These are phyloP conservation scores for Hypercompe scribonia DNA, from an alignment of 2,888 invertebrate species.

Conservation along the genomic window DNA sequence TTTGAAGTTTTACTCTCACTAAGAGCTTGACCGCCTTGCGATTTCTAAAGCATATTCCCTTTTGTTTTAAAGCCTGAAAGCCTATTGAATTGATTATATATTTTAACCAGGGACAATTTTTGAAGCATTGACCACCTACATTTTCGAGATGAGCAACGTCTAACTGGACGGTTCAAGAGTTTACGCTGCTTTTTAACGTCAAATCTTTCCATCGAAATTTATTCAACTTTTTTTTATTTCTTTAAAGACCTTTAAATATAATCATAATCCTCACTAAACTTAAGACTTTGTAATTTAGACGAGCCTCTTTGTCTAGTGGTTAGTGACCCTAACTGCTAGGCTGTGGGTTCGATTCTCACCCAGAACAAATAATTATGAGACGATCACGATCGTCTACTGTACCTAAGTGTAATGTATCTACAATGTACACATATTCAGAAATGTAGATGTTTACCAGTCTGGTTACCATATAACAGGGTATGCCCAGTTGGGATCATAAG, in stretches of 20 bases:
- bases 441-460: no score
- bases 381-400: no score
- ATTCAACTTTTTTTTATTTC: not conserved
- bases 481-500: no score
- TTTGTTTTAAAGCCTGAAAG: not conserved
- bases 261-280: not conserved
- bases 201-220: not conserved
- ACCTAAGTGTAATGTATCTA: no score
- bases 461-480: no score
- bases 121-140: not conserved
- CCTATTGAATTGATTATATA: not conserved
- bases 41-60: not conserved
- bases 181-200: not conserved
- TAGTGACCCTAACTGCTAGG: no score
- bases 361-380: no score
- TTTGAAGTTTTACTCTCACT: constrained; percentile 52
- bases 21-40: constrained; percentile 7
- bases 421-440: no score
- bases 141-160: not conserved
- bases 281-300: no score
- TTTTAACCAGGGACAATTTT: not conserved
- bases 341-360: no score
- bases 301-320: no score
- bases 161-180: not conserved
- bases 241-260: not conserved